phyloP scores from a whole-genome alignment of 1,140 invertebrate genomes.

The Cherax quadricarinatus region DNA sequence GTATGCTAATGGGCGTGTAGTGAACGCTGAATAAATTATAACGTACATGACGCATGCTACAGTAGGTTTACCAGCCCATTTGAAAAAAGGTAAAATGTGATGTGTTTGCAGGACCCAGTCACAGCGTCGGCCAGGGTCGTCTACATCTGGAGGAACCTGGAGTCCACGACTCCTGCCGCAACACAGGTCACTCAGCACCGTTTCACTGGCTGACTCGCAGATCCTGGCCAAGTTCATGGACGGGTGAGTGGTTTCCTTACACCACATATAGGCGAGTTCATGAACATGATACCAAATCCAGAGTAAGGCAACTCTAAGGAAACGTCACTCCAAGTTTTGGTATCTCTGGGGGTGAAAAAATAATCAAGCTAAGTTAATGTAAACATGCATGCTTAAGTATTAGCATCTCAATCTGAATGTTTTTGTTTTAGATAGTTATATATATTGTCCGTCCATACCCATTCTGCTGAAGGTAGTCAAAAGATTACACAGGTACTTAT shows the following conservation, averaged over 20 bases:
- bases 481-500: no score
- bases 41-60: no score
- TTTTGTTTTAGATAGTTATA: no score
- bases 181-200: constrained; percentile 57
- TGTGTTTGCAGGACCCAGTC: not conserved
- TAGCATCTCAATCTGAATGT: no score
- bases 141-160: not conserved
- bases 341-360: not conserved
- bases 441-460: no score
- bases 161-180: constrained; percentile 45
- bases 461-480: no score
- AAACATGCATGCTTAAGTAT: no score
- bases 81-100: no score
- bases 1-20: no score
- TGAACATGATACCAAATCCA: not conserved
- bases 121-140: not conserved
- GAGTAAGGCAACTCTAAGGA: not conserved
- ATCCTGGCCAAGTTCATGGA: constrained; percentile 65
- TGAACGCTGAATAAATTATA: no score
- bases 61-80: no score
- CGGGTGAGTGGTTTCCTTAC: constrained; percentile 12
- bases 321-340: no score
- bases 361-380: not conserved
- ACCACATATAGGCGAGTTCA: not conserved
- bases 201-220: constrained; percentile 62